Percentiles rank a stretch among this genome's conserved stretches.
phyloP scores from a whole-genome alignment of 53 echinoderm and acorn worm species.

The Temnopleurus reevesii region DNA sequence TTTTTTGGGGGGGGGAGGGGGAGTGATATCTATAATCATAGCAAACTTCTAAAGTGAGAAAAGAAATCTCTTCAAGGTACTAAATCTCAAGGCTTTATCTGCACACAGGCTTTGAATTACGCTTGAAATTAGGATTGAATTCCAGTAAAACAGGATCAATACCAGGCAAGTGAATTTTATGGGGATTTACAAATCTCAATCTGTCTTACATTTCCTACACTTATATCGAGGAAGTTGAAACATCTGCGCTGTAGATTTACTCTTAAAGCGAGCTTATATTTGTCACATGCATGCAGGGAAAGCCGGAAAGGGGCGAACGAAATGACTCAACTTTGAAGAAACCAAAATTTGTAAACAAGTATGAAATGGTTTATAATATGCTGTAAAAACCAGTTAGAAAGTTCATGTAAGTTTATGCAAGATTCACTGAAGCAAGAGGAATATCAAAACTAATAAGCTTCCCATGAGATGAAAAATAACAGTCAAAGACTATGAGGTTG shows the following conservation, averaged over 20 bases:
- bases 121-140: not conserved
- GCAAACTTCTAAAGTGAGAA: too few species aligned
- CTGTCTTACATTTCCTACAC: not conserved
- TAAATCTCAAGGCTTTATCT: not conserved
- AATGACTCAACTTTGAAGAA: not conserved
- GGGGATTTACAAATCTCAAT: not conserved
- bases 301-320: not conserved
- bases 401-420: too few species aligned
- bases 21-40: too few species aligned
- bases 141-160: not conserved
- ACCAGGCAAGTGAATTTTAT: not conserved
- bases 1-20: too few species aligned
- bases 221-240: not conserved
- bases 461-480: too few species aligned
- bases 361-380: too few species aligned
- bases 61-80: too few species aligned
- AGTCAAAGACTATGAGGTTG: too few species aligned
- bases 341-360: not conserved
- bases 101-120: not conserved
- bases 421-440: too few species aligned
- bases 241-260: not conserved
- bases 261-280: conserved; percentile 6
- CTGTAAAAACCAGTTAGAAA: too few species aligned
- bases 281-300: not conserved
- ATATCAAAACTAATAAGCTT: too few species aligned